phyloP scores from a whole-genome alignment of 2,888 invertebrate species.

The Gibbula magus region DNA sequence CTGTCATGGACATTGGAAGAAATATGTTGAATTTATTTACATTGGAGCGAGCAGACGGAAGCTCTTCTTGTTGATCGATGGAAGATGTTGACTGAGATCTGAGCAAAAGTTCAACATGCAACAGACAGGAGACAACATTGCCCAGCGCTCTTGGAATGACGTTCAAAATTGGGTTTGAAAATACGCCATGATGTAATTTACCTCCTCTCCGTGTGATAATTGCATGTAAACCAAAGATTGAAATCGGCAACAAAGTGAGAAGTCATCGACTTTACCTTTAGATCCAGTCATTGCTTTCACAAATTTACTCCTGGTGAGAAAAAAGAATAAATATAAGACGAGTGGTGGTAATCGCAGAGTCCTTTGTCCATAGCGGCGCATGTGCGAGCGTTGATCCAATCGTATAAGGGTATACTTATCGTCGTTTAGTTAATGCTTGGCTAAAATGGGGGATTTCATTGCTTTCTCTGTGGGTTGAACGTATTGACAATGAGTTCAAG shows the following conservation, averaged over 20 bases:
- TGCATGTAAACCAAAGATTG: conserved; percentile 13
- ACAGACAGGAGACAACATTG: conserved; percentile 7
- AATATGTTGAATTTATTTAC: conserved; percentile 23
- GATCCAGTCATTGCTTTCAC: not conserved
- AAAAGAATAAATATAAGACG: not conserved
- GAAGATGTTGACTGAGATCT: conserved; percentile 18
- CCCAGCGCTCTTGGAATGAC: not conserved
- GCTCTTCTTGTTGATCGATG: not conserved
- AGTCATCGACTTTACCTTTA: not conserved
- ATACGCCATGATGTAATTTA: conserved; percentile 10
- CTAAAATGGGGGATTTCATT: conserved; percentile 1
- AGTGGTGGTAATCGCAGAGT: not conserved
- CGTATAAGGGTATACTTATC: not conserved
- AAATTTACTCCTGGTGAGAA: not conserved
- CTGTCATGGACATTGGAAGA: conserved; percentile 25
- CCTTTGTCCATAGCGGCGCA: conserved; percentile 8
- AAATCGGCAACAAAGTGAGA: conserved; percentile 1
- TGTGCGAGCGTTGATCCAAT: not conserved
- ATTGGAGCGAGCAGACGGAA: not conserved
- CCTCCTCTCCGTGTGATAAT: not conserved
- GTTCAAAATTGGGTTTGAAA: not conserved
- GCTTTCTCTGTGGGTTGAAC: not conserved
- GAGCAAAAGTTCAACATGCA: conserved; percentile 12
- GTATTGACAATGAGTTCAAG: not conserved
- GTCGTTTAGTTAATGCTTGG: conserved; percentile 1